phyloP scores from a whole-genome alignment of 2,113 vertebrate species.

The Tetrao urogallus region DNA sequence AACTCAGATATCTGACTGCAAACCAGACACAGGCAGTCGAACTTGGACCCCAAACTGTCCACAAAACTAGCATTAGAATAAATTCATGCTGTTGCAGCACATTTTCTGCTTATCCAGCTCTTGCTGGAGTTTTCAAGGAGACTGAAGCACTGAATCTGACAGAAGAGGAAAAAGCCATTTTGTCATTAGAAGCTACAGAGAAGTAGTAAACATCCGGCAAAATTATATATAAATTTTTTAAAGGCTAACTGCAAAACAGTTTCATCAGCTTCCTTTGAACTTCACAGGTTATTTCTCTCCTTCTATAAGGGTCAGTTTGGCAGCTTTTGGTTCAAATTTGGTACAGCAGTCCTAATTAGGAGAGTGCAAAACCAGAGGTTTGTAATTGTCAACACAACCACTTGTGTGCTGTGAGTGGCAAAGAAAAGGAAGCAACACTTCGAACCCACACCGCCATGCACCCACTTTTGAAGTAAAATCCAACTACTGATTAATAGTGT shows the following conservation, averaged over 20 bases:
- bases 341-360: neutral
- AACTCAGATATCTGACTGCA: neutral
- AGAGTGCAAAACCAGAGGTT: neutral
- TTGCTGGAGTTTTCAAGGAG: conserved; percentile 26
- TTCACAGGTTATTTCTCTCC: neutral
- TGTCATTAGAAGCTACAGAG: neutral
- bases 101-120: conserved; percentile 40
- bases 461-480: neutral
- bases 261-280: neutral
- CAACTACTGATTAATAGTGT: neutral
- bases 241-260: neutral
- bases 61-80: conserved; percentile 10
- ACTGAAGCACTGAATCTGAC: neutral
- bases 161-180: neutral
- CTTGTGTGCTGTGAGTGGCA: neutral
- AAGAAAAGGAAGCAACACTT: neutral
- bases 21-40: neutral
- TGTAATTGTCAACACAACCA: rapidly evolving
- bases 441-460: neutral
- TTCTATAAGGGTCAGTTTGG: neutral
- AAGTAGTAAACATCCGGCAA: neutral
- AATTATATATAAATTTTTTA: neutral
- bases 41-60: neutral
- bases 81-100: conserved; percentile 2
- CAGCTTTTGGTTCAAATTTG: neutral